Evolutionary conservation across 30 jellyfish, hydroid and myxozoan species (phyloP), one percentile per base, ranked within the genome.

Genomic region (Mastigias papua): DNA sequence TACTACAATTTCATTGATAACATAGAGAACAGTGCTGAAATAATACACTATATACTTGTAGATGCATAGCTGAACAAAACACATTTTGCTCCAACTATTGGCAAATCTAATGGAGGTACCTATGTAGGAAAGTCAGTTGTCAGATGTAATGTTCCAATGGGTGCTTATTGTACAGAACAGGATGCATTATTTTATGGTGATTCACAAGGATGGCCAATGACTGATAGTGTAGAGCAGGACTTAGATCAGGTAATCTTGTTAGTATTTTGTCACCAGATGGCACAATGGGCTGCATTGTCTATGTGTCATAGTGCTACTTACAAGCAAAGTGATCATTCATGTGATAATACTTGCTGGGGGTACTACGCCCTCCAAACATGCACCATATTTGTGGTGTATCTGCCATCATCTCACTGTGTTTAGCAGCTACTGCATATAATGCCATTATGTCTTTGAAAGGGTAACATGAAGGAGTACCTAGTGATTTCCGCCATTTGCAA

Each of bases 161-260:
- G 86, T 8, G 72, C 37, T 30, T 73, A 46, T 73, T 46, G 11
- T 30, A 73, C 73, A 23, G 30, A 46, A 37, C 7, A 13, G 9
- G 37, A 73, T 34, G 30, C 30, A 37, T 20, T 73, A 10, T 35
- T 30, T 42, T 73, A 73, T 49, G 86, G 86, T 23, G 86, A 73
- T 51, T 73, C 86, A 2, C 69, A 0, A 2, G 86, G 86, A 74
- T 73, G 86, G 86, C 86, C 72, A 19, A 31, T 48, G 17, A 74
- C 83, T 21, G 67, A 51, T 21, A 51, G 27, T 51, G 23, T 51
- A 4, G 25, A 5, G 2, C 67, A 51, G 23, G 2, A 13, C 2
- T 10, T 16, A 8, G 5, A 51, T 23, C 54, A 37, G 11, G 5
- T 37, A 37, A 5, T 37, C 11, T 37, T 11, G 54, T 37, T 37